A percentile compares a stretch with the other conserved stretches of the same genome.
phyloP scores from a whole-genome alignment of 2,797 vertebrate species.

The Epinephelus awoara region DNA sequence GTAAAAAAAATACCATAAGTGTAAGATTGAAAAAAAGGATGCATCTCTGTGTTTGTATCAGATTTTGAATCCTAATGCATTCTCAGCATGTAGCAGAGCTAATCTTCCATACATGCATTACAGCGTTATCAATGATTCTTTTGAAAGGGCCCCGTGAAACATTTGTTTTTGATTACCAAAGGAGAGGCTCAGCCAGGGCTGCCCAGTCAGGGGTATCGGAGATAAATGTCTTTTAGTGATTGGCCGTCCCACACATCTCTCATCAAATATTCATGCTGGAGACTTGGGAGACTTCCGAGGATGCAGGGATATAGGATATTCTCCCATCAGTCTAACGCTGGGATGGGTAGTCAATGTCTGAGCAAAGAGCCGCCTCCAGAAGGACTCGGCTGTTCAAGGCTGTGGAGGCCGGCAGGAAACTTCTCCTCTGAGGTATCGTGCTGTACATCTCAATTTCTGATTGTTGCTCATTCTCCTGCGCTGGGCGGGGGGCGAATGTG shows the following conservation, averaged over 20 bases:
- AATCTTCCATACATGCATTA: constrained; percentile 48
- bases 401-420: constrained; percentile 23
- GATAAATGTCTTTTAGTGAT: constrained; percentile 86
- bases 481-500: neutral
- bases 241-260: constrained; percentile 74
- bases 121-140: constrained; percentile 36
- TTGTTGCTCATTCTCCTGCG: constrained; percentile 16
- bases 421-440: constrained; percentile 54
- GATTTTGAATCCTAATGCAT: constrained; percentile 29
- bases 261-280: constrained; percentile 91
- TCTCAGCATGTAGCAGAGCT: constrained; percentile 34
- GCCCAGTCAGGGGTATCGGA: constrained; percentile 84
- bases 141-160: constrained; percentile 48
- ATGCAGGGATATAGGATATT: constrained; percentile 75
- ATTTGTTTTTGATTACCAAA: constrained; percentile 71
- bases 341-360: constrained; percentile 62
- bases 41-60: constrained; percentile 11
- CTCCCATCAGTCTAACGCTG: constrained; percentile 69
- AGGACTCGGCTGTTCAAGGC: constrained; percentile 36
- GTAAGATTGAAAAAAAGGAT: neutral
- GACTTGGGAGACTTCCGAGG: constrained; percentile 78
- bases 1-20: neutral
- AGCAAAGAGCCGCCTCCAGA: constrained; percentile 36
- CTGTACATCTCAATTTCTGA: constrained; percentile 41
- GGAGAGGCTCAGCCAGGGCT: constrained; percentile 41